These are phyloP conservation scores for Scyliorhinus canicula DNA, from an alignment of 2,797 vertebrate genomes.

Conservation along the genomic window DNA sequence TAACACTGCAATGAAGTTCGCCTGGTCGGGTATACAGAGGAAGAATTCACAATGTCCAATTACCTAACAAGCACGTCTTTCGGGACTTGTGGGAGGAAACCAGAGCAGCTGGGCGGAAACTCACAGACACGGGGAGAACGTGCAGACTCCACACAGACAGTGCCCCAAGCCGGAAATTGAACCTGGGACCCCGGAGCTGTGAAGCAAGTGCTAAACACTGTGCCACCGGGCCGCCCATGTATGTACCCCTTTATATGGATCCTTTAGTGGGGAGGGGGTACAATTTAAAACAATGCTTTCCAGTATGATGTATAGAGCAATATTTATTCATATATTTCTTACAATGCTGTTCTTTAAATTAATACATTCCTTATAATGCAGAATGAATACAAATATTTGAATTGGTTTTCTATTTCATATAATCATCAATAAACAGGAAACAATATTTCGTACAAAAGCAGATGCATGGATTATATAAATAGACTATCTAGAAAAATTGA, in stretches of 20 bases:
- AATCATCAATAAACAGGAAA: background rate
- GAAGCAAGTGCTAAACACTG: too few species aligned
- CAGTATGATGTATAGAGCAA: background rate
- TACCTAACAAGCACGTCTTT: too few species aligned
- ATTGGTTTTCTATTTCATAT: background rate
- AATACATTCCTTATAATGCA: background rate
- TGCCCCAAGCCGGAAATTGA: too few species aligned
- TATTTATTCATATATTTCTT: background rate
- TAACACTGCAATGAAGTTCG: too few species aligned
- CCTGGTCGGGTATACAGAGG: too few species aligned
- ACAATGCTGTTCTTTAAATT: background rate
- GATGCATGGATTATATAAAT: background rate
- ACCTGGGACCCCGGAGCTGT: too few species aligned
- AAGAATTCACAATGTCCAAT: too few species aligned
- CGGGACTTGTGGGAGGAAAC: too few species aligned
- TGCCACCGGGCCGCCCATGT: too few species aligned
- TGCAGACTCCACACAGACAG: too few species aligned
- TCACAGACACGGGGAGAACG: too few species aligned
- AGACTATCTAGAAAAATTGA: background rate
- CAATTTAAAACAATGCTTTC: background rate
- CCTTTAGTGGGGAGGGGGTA: background rate
- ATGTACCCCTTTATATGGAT: background rate
- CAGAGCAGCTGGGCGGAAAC: too few species aligned
- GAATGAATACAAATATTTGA: background rate
- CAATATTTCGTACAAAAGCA: background rate